phyloP scores from a whole-genome alignment of 64 coral and sea anemone genomes.

The Stylophora pistillata region DNA sequence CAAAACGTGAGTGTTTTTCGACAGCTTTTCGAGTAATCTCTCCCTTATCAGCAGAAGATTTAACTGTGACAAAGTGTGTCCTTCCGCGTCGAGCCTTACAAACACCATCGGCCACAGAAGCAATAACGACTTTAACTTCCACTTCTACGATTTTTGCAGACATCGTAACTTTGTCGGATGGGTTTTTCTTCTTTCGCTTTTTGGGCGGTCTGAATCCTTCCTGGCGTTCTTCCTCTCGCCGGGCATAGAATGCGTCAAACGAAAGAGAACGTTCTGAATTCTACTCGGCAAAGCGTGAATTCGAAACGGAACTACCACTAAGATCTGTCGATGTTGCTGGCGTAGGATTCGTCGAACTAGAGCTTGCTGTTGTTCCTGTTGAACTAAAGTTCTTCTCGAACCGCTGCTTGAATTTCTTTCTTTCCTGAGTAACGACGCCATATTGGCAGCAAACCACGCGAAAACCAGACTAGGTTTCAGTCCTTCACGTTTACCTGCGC shows the following conservation, averaged over 20 bases:
- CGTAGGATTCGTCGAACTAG: too few relatives aligned
- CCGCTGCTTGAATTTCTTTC: too few relatives aligned
- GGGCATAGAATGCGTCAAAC: constrained; percentile 64
- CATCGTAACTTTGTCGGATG: not conserved
- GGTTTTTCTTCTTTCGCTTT: constrained; percentile 37
- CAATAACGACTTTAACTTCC: constrained; percentile 62
- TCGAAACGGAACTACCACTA: too few relatives aligned
- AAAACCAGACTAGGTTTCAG: too few relatives aligned
- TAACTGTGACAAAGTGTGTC: constrained; percentile 50
- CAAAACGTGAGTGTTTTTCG: constrained; percentile 48
- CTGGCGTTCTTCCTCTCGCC: constrained; percentile 39
- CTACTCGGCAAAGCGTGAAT: not conserved
- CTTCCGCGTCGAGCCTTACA: constrained; percentile 55
- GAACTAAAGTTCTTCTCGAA: too few relatives aligned
- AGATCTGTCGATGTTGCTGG: too few relatives aligned
- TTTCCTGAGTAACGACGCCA: too few relatives aligned
- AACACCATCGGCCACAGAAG: constrained; percentile 54
- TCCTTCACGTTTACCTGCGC: too few relatives aligned
- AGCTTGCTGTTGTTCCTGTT: too few relatives aligned
- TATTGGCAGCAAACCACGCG: too few relatives aligned
- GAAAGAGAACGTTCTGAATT: constrained; percentile 40
- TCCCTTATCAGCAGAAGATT: constrained; percentile 45
- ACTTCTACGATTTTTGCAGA: constrained; percentile 30
- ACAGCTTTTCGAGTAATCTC: constrained; percentile 47
- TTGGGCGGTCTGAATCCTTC: too few relatives aligned